Conservation (phyloP, 1,140 invertebrate species). For the Drosophila chauvacae region DNA sequence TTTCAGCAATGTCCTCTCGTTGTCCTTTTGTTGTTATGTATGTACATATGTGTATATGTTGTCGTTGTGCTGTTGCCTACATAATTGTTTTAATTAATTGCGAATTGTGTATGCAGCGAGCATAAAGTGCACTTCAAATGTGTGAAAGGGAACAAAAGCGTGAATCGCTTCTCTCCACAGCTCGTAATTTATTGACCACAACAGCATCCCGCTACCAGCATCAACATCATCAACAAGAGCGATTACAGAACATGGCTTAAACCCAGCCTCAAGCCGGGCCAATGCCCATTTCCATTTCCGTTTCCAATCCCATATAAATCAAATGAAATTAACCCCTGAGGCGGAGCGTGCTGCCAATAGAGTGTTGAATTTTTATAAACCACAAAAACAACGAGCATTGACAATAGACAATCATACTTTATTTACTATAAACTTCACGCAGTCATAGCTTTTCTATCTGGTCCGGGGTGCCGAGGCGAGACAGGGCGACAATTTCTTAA, state of each 20-base stretch:
- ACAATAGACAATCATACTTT: conserved; percentile 70
- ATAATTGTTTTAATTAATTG: conserved; percentile 82
- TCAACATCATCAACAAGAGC: conserved; percentile 44
- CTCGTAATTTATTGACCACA: conserved; percentile 78
- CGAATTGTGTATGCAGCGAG: conserved; percentile 74
- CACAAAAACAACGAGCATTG: conserved; percentile 43
- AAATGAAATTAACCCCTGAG: conserved; percentile 75
- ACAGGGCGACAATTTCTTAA: conserved; percentile 74
- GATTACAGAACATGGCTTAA: conserved; percentile 54
- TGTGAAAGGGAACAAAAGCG: conserved; percentile 64
- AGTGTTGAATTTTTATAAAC: conserved; percentile 70
- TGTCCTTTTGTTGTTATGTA: conserved; percentile 14
- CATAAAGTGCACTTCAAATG: conserved; percentile 78
- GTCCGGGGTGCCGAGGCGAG: conserved; percentile 13
- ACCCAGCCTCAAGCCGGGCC: conserved; percentile 12
- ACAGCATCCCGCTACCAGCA: conserved; percentile 34
- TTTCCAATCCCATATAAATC: conserved; percentile 63
- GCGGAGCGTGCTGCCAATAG: conserved; percentile 45
- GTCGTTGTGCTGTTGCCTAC: conserved; percentile 49
- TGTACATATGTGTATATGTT: conserved; percentile 4
- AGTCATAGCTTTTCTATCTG: conserved; percentile 31
- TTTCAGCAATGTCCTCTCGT: conserved; percentile 8
- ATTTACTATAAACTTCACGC: conserved; percentile 69
- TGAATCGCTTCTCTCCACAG: conserved; percentile 60
- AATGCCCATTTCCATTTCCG: conserved; percentile 9